Percentiles rank a stretch among this genome's conserved stretches.
Conservation (phyloP, 2,888 invertebrate genomes). For the Phanerotoma sp. region DNA sequence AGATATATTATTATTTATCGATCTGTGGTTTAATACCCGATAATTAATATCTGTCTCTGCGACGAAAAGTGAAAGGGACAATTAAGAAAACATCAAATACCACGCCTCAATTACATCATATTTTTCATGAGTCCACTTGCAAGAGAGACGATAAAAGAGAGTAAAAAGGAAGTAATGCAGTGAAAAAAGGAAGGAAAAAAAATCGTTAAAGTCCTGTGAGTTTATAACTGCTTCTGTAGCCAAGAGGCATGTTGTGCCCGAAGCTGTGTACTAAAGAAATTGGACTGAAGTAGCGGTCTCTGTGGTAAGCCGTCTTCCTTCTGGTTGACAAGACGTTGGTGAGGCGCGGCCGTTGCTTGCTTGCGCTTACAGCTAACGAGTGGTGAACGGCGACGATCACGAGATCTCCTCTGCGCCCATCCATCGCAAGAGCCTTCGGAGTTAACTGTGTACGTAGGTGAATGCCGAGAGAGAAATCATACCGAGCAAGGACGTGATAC, state of each 20-base stretch:
- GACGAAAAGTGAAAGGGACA: conserved; percentile 27
- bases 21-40: conserved; percentile 1
- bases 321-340: conserved; percentile 15
- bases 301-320: background rate
- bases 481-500: conserved; percentile 54
- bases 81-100: conserved; percentile 23
- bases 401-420: conserved; percentile 4
- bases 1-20: background rate
- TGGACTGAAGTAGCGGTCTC: too few species aligned
- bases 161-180: background rate
- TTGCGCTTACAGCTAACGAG: conserved; percentile 8
- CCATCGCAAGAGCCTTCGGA: background rate
- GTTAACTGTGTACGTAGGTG: conserved; percentile 30
- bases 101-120: conserved; percentile 25
- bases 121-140: conserved; percentile 13
- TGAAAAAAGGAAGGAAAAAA: conserved; percentile 3
- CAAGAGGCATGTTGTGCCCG: conserved; percentile 7
- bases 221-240: conserved; percentile 13
- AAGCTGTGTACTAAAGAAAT: background rate
- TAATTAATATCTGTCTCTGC: conserved; percentile 23
- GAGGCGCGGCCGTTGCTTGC: conserved; percentile 8
- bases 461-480: conserved; percentile 56
- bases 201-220: background rate
- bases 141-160: background rate
- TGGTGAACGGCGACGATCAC: conserved; percentile 15